These are phyloP conservation scores for Oreohelix idahoensis DNA, from an alignment of 1,140 invertebrate species.

Conservation along the genomic window DNA sequence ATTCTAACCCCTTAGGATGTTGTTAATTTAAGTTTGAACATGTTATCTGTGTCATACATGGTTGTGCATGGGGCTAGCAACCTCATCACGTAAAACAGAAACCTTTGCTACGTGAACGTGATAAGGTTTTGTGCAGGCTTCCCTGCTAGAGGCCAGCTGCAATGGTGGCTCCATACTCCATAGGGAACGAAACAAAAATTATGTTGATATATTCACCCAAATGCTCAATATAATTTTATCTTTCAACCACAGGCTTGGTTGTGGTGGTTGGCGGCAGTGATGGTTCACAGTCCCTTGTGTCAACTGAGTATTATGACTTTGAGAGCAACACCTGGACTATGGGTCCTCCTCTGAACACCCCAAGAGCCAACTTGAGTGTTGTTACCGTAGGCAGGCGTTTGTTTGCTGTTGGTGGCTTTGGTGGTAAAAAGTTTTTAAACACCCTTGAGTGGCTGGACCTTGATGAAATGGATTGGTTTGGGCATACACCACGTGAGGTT, in stretches of 20 bases:
- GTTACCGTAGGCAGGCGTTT: conserved; percentile 78
- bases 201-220: no score
- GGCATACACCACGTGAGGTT: conserved; percentile 15
- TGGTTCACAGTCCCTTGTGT: conserved; percentile 80
- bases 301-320: conserved; percentile 90
- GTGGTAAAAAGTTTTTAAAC: conserved; percentile 85
- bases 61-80: no score
- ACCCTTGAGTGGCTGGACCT: conserved; percentile 80
- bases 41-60: no score
- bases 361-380: conserved; percentile 92
- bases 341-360: conserved; percentile 88
- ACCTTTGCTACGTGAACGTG: no score
- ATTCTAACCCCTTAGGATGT: no score
- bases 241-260: conserved; percentile 16
- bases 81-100: no score
- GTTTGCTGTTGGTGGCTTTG: conserved; percentile 89
- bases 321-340: conserved; percentile 84
- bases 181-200: no score
- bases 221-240: background rate
- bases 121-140: no score
- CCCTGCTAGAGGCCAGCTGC: no score
- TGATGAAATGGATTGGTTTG: conserved; percentile 60
- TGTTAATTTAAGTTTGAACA: no score
- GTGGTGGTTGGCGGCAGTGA: conserved; percentile 74
- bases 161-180: no score